A percentile compares a stretch with the other conserved stretches of the same genome.
Conservation (phyloP, 2,888 invertebrate genomes). For the Acronicta aceris region DNA sequence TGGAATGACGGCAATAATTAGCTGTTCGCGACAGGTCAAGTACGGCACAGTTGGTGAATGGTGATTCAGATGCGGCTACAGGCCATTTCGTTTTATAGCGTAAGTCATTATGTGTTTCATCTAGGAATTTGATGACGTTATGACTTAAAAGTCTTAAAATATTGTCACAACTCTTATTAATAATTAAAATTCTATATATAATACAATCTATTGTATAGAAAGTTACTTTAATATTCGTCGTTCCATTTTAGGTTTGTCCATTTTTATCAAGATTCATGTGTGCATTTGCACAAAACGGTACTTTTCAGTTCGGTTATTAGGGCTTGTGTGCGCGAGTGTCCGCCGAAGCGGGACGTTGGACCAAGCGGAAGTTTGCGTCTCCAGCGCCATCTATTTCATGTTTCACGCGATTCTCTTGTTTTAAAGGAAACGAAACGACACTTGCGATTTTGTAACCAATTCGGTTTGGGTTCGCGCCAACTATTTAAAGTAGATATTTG, state of each 20-base stretch:
- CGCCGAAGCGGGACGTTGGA: constrained; percentile 55
- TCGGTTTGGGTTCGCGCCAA: constrained; percentile 82
- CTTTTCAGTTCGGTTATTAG: constrained; percentile 3
- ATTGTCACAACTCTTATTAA: constrained; percentile 19
- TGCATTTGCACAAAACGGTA: neutral
- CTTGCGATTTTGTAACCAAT: constrained; percentile 83
- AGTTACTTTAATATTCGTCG: no score
- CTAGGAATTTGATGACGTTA: constrained; percentile 36
- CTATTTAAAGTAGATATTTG: constrained; percentile 72
- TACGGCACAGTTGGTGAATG: constrained; percentile 48
- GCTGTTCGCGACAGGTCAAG: constrained; percentile 58
- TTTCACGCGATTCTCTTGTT: constrained; percentile 83
- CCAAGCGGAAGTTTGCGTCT: constrained; percentile 82
- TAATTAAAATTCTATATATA: no score
- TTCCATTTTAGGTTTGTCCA: neutral
- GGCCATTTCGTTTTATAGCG: constrained; percentile 53
- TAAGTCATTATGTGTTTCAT: constrained; percentile 43
- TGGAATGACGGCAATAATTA: constrained; percentile 60
- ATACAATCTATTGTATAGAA: no score
- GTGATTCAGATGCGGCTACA: constrained; percentile 54
- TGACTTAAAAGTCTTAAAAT: constrained; percentile 20
- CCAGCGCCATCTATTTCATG: constrained; percentile 84
- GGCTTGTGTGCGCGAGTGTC: constrained; percentile 48
- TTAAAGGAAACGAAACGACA: constrained; percentile 83
- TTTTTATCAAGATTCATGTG: neutral